These are phyloP conservation scores for Triops longicaudatus DNA, from an alignment of 1,140 invertebrate species.

Conservation along the genomic window DNA sequence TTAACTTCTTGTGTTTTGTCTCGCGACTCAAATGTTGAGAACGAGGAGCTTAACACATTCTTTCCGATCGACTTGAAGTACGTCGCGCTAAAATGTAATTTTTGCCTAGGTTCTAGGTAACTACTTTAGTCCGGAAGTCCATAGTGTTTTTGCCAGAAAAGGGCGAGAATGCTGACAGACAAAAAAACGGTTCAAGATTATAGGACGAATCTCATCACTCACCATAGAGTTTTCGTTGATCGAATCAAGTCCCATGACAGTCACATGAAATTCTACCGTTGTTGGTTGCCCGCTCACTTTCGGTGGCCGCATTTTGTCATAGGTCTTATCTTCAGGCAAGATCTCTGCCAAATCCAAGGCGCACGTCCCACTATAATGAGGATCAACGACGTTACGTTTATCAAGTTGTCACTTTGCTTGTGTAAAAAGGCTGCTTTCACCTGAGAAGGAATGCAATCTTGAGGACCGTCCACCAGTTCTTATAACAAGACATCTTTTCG, in stretches of 20 bases:
- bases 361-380: background rate
- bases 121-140: background rate
- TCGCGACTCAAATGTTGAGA: too few relatives aligned
- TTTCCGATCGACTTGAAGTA: too few relatives aligned
- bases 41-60: too few relatives aligned
- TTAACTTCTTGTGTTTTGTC: too few relatives aligned
- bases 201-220: slow-evolving; percentile 24
- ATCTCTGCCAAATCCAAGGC: slow-evolving; percentile 31
- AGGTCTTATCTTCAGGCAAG: slow-evolving; percentile 33
- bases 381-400: background rate
- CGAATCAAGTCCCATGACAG: slow-evolving; percentile 39
- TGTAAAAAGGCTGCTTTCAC: background rate
- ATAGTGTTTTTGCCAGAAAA: background rate
- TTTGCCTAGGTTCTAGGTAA: too few relatives aligned
- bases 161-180: background rate
- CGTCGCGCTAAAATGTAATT: too few relatives aligned
- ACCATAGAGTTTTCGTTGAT: slow-evolving; percentile 41
- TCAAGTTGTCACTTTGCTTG: background rate
- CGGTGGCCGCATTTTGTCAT: slow-evolving; percentile 38
- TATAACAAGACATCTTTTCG: background rate
- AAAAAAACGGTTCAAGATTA: background rate
- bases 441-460: background rate
- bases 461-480: background rate
- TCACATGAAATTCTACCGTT: slow-evolving; percentile 38
- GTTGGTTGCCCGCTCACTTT: slow-evolving; percentile 35